A percentile compares a stretch with the other conserved stretches of the same genome.
Conservation (phyloP, 2,113 vertebrate species). For the Ia io region DNA sequence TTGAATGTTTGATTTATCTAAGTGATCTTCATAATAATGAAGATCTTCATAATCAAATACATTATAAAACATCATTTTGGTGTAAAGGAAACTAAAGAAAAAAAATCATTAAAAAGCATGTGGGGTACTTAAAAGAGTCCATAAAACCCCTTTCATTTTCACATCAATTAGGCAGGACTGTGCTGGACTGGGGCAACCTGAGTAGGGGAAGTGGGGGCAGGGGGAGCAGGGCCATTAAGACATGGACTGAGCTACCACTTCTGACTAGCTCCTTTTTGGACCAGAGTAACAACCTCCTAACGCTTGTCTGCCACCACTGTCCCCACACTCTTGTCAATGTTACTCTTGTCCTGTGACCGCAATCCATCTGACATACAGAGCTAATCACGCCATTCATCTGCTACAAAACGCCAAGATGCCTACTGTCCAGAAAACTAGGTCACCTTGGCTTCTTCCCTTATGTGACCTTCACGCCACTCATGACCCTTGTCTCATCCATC, state of each 20-base stretch:
- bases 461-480: not conserved
- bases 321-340: not conserved
- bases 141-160: not conserved
- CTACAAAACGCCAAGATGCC: not conserved
- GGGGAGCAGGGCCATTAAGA: slow-evolving; percentile 75
- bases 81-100: not conserved
- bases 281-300: not conserved
- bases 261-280: not conserved
- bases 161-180: not conserved
- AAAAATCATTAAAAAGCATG: not conserved
- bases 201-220: not conserved
- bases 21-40: not conserved
- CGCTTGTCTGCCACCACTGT: not conserved
- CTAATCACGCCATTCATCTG: not conserved
- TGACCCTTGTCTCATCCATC: not conserved
- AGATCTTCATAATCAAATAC: not conserved
- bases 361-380: not conserved
- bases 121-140: not conserved
- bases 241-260: not conserved
- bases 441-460: not conserved
- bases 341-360: not conserved
- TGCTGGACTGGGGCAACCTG: no score
- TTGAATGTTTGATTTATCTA: not conserved
- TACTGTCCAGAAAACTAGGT: not conserved
- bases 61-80: not conserved